Evolutionary conservation across 1,140 invertebrate genomes (phyloP).

Genomic region (Thrips palmi): DNA sequence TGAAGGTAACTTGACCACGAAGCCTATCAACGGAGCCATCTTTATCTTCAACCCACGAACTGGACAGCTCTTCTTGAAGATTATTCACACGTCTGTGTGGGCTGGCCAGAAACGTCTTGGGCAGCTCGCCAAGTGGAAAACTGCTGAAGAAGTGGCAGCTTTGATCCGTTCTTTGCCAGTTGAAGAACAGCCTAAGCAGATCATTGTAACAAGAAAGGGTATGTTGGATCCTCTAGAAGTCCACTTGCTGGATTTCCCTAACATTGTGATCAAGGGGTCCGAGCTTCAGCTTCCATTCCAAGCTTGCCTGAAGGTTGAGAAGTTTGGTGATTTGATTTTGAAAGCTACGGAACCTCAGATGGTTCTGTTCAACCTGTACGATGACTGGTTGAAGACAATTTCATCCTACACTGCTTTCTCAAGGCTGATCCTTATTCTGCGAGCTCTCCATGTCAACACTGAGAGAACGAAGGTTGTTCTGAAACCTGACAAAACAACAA

Average conservation of each 20-base stretch:
- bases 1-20: constrained; percentile 98
- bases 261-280: constrained; percentile 99
- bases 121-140: constrained; percentile 97
- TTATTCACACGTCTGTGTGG: constrained; percentile 99
- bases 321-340: constrained; percentile 96
- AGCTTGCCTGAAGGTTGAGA: constrained; percentile 96
- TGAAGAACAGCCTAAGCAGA: constrained; percentile 99
- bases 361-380: constrained; percentile 98
- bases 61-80: constrained; percentile 98
- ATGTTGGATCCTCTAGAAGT: constrained; percentile 99
- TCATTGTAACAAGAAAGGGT: constrained; percentile 97
- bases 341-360: constrained; percentile 99
- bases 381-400: constrained; percentile 97
- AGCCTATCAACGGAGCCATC: constrained; percentile 98
- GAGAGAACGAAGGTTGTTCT: constrained; percentile 92
- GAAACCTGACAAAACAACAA: constrained; percentile 97
- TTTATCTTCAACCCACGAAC: constrained; percentile 99
- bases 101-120: constrained; percentile 90
- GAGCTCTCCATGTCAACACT: constrained; percentile 96
- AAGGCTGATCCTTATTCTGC: constrained; percentile 85
- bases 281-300: constrained; percentile 98
- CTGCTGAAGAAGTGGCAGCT: constrained; percentile 98
- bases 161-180: constrained; percentile 96
- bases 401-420: constrained; percentile 95
- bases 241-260: constrained; percentile 97